Evolutionary conservation across 2,797 vertebrate genomes (phyloP).

Genomic region (Silurus lanzhouensis): DNA sequence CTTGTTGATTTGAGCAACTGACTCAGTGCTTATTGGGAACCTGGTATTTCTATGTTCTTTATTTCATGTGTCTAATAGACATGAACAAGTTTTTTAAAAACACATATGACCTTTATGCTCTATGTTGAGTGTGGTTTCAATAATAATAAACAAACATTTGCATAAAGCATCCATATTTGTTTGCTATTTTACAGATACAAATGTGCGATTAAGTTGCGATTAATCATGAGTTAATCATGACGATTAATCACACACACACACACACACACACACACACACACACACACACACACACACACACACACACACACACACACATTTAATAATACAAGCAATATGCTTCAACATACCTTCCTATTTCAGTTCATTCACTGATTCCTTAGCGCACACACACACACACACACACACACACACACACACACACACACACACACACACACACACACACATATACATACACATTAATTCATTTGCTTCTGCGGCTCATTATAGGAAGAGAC

Average conservation of each 20-base stretch:
- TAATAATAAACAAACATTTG: too few species aligned
- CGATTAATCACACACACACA: background rate
- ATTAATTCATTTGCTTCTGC: slow-evolving; percentile 53
- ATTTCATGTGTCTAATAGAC: too few species aligned
- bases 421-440: slow-evolving; percentile 36
- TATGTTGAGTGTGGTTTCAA: too few species aligned
- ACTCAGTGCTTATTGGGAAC: too few species aligned
- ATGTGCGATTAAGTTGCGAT: too few species aligned
- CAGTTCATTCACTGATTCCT: background rate
- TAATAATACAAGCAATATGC: background rate
- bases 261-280: background rate
- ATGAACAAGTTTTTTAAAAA: too few species aligned
- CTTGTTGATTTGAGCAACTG: too few species aligned
- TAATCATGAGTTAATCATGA: too few species aligned
- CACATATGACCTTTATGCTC: too few species aligned
- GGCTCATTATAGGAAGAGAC: slow-evolving; percentile 71
- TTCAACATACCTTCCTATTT: background rate
- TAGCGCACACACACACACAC: slow-evolving; percentile 18
- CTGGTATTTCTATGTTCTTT: too few species aligned
- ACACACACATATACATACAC: slow-evolving; percentile 31
- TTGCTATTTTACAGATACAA: too few species aligned
- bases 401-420: slow-evolving; percentile 36
- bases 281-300: background rate
- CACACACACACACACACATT: background rate
- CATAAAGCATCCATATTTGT: too few species aligned